Evolutionary conservation across 2,113 vertebrate species (phyloP).

Genomic region (Colistium nudipinnis): DNA sequence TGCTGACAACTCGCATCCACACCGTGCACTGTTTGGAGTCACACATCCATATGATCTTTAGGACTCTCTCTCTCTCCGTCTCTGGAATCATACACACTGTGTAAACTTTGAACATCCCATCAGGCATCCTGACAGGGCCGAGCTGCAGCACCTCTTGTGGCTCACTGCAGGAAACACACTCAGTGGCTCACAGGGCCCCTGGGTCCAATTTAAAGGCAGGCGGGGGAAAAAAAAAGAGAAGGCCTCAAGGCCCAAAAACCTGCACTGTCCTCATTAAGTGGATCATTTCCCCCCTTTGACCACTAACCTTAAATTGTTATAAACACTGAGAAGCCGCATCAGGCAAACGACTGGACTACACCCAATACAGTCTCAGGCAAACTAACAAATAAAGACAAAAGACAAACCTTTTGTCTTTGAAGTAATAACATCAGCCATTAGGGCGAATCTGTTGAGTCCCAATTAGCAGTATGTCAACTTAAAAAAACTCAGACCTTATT

Average conservation of each 20-base stretch:
- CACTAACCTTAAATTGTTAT: slow-evolving; percentile 35
- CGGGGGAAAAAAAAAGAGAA: neutral
- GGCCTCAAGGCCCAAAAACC: slow-evolving; percentile 33
- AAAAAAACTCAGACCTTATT: slow-evolving; percentile 22
- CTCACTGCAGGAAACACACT: slow-evolving; percentile 2
- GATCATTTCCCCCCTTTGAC: slow-evolving; percentile 50
- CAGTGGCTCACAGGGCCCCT: slow-evolving; percentile 44
- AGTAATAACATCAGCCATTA: neutral
- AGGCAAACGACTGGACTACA: neutral
- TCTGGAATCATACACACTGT: slow-evolving; percentile 31
- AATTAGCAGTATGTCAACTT: slow-evolving; percentile 31
- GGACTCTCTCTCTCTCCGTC: too few species aligned
- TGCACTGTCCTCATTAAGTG: slow-evolving; percentile 58
- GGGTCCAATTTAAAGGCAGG: slow-evolving; percentile 65
- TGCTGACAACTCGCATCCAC: slow-evolving; percentile 38
- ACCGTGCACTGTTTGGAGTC: too few species aligned
- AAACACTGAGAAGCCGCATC: slow-evolving; percentile 21
- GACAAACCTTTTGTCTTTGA: neutral
- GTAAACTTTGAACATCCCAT: slow-evolving; percentile 76
- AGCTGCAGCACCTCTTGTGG: slow-evolving; percentile 77
- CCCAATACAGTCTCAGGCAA: neutral
- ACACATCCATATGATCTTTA: too few species aligned
- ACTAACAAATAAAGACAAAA: neutral
- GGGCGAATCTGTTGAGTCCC: neutral
- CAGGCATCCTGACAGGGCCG: slow-evolving; percentile 29